Base-by-base conservation (phyloP, 2,797 vertebrate species). In the Aldrovandia affinis region DNA sequence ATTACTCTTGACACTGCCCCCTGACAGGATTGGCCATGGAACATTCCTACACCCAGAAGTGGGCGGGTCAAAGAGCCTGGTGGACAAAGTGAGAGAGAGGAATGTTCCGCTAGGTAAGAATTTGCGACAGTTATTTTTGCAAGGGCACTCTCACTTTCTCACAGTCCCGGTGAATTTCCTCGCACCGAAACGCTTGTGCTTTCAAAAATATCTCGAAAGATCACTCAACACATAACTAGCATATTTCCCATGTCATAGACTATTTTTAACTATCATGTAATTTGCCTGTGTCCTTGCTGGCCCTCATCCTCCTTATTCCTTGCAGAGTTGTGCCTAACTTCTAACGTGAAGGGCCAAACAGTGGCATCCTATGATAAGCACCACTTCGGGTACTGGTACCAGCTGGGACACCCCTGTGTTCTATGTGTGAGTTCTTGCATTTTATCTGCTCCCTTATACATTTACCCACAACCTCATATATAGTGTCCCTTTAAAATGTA, bases 21-120 rank as follows among this genome's bases (percentile, higher is more conserved):
- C 98, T 12, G 97, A 99, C 92, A 94, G 98, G 92, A 99, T 99
- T 9, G 98, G 98, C 20, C 98, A 99, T 0, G 98, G 98, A 14
- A 99, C 98, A 1, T 99, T 97, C 86, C 82, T 96, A 30, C 95
- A 95, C 83, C 95, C 97, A 3, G 89, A 96, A 77, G 88, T 95
- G 39, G 91, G 93, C 1, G 96, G 95, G 54, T 95, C 97, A 59
- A 91, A 94, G 78, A 92, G 94, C 84, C 91, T 98, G 18, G 96
- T 98, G 65, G 93, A 97, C 36, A 95, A 96, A 88, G 97, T 99
- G 78, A 93, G 90, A 73, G 94, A 93, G 81, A 93, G 96, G 78
- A 94, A 78, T 14, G 98, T 97, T 85, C 98, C 98, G 0, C 92
- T 99, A 2, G 98, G 98, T 99, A 92, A 96, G 91, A 54, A 80